Base-by-base conservation (phyloP, 2,888 invertebrate species). In the Dryococelus australis region DNA sequence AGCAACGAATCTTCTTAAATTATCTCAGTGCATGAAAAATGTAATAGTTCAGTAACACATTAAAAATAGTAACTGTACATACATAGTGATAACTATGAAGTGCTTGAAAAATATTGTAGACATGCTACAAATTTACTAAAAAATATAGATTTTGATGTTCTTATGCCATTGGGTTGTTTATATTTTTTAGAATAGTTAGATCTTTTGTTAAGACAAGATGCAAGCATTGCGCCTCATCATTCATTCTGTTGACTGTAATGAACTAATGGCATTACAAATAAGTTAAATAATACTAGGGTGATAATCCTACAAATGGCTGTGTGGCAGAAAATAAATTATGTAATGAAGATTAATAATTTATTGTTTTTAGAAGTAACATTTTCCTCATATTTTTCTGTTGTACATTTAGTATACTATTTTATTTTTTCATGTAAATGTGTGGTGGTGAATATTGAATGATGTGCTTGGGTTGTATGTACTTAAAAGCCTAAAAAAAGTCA, bases 271-370 rank as follows among this genome's bases (percentile, higher is more conserved):
- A 24, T 65, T 65, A n/a, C 65, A 65, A 24, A 24, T 5, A 65
- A 20, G n/a, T 65, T 65, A 65, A 10, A 65, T 65, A 65, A 65
- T 20, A 24, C n/a, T 65, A 65, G 65, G 65, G 65, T 65, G 65
- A 20, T 65, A 65, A 65, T 65, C 65, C 65, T 65, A 65, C n/a
- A 65, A 65, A 65, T 65, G 65, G 65, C 65, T 65, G 65, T 65
- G 65, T 65, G 24, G 65, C 65, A 65, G 65, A 65, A 65, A 65
- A 65, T n/a, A n/a, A n/a, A n/a, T n/a, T n/a, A n/a, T n/a, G n/a
- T 65, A 65, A 65, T 65, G n/a, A 65, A 65, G 65, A n/a, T 51
- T 51, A 65, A 24, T 65, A 65, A 65, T 20, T 65, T 51, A 51
- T 51, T 51, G 51, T 51, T 51, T 65, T 10, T 65, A 65, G 20